Base-by-base conservation (phyloP, 2,113 vertebrate species). In the Pristiophorus japonicus region DNA sequence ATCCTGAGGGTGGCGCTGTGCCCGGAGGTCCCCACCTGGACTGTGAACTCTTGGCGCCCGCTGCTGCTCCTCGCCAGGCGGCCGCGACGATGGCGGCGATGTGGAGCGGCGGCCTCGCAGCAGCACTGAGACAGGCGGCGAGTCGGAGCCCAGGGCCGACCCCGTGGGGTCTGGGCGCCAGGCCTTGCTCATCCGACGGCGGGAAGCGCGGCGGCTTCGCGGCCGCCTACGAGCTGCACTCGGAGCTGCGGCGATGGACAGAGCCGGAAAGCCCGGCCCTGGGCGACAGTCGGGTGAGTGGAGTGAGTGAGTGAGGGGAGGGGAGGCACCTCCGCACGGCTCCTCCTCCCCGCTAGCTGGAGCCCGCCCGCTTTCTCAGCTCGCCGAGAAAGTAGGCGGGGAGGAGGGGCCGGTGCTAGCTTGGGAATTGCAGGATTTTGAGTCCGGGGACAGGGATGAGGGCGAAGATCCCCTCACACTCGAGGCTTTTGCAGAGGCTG, bases 171-270 rank as follows among this genome's bases (percentile, higher is more conserved):
- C 7, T 67, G 42, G 0, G 92, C 8, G 59, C 59, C 59, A 92
- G 88, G 34, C 30, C 18, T 6, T n/a, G 4, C 59, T 92, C 88
- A 27, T 92, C 88, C 3, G 92, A 94, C 38, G 24, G 38, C 2
- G 92, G 70, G 63, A 96, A 96, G 70, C 95, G 73, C 0, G 96
- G 96, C 42, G 97, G 97, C 6, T 98, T 98, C 92, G 97, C 97
- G 0, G 97, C 96, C 0, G 97, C 97, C 24, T 97, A 97, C 94
- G 96, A 97, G 5, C 96, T 96, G 42, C 98, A 98, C 95, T 78
- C 97, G 27, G 97, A 97, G n/a, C 96, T 97, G 59, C 96, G 96
- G 63, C 95, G 93, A 45, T 20, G 14, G 92, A 5, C 22, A 27
- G 63, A 94, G 65, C 22, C 42, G 22, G 65, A 34, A 65, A 47